Evolutionary conservation across 1,140 invertebrate genomes (phyloP), one percentile per base, ranked within the genome.

Genomic region (Drosophila busckii): DNA sequence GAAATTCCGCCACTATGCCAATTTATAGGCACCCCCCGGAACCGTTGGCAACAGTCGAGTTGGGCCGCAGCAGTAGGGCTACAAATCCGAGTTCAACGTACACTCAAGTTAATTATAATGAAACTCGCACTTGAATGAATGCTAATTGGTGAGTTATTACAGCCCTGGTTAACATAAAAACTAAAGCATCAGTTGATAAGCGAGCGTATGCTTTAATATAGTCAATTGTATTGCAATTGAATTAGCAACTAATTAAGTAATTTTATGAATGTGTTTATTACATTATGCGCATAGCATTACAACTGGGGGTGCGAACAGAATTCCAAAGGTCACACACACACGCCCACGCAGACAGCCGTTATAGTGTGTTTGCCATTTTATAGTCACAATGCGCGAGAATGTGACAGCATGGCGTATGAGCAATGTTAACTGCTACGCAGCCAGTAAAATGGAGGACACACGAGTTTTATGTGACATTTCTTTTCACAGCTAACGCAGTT

Each of bases 191-290:
- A 62, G 56, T 62, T 34, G 40, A 29, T 53, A 28, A 28, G 13
- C 3, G 25, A 7, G 29, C 4, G 22, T 34, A 7, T 37, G 2
- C 10, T 7, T 16, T 13, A n/a, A 22, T n/a, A 34, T 23, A 31
- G 4, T 42, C 40, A 20, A 42, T n/a, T 31, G 29, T 38, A 32
- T 16, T 44, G 34, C 55, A 71, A 71, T 76, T 76, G 52, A 67
- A 65, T 73, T 82, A 73, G 52, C 32, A 35, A 45, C 54, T 53
- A 82, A 82, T 82, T 41, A 65, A 82, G 63, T 59, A 55, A 78
- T 70, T 62, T 31, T 31, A 45, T 42, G 45, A 55, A 60, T 46
- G 65, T 16, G 12, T 48, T 20, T 63, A 58, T 68, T 29, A 40
- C 59, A 50, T 65, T 44, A 56, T 13, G 13, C 25, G 28, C 49